Evolutionary conservation across 2,797 vertebrate genomes (phyloP).

Genomic region (Picus viridis): DNA sequence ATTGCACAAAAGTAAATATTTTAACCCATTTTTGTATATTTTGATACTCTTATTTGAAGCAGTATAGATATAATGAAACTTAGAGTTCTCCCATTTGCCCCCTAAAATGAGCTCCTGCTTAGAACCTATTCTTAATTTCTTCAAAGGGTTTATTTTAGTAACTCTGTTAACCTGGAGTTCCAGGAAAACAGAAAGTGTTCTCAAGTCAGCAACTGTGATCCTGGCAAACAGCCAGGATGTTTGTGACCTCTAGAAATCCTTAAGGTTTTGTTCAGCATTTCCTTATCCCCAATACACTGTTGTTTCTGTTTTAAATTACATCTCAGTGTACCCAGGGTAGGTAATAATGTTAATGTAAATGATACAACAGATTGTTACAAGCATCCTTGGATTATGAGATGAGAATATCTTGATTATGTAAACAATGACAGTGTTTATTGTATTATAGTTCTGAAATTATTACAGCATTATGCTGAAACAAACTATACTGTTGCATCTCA

Average conservation of each 20-base stretch:
- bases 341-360: conserved; percentile 43
- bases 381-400: conserved; percentile 39
- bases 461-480: not conserved
- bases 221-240: not conserved
- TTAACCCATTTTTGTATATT: not conserved
- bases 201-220: not conserved
- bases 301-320: conserved; percentile 50
- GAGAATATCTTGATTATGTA: conserved; percentile 41
- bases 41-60: not conserved
- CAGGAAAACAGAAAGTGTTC: not conserved
- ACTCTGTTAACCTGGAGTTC: not conserved
- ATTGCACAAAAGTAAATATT: not conserved
- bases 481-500: not conserved
- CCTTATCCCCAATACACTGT: not conserved
- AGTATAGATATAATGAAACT: not conserved
- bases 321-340: not conserved
- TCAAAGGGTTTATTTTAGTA: not conserved
- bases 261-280: conserved; percentile 18
- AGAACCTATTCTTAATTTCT: not conserved
- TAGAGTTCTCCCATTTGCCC: not conserved
- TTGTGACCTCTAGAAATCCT: conserved; percentile 27
- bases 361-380: conserved; percentile 49
- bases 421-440: conserved; percentile 10
- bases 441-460: conserved; percentile 22
- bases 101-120: not conserved